These are phyloP conservation scores for Argyra leucocephala DNA, from an alignment of 2,888 invertebrate genomes.

Conservation along the genomic window DNA sequence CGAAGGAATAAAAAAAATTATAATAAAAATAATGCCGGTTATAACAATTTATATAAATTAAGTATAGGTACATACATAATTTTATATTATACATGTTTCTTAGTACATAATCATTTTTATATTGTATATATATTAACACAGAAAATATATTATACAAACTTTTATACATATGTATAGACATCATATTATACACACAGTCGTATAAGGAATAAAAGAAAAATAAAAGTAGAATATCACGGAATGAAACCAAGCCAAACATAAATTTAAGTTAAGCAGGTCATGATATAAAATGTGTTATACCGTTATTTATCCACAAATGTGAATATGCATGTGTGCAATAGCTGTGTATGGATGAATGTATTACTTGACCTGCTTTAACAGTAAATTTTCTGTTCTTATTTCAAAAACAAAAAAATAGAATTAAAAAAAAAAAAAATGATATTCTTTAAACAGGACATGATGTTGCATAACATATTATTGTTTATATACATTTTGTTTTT, in stretches of 20 bases:
- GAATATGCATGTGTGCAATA: neutral
- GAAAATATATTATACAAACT: too few relatives aligned
- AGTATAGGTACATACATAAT: too few relatives aligned
- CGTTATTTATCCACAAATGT: neutral
- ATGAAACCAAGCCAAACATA: neutral
- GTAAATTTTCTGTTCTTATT: neutral
- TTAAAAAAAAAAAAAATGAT: too few relatives aligned
- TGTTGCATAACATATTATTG: neutral
- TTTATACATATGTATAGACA: too few relatives aligned
- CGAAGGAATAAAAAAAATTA: too few relatives aligned
- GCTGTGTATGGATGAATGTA: neutral
- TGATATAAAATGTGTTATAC: neutral
- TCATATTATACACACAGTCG: too few relatives aligned
- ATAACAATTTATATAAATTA: too few relatives aligned
- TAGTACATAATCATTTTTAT: too few relatives aligned
- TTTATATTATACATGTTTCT: too few relatives aligned
- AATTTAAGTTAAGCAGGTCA: slow-evolving; percentile 6
- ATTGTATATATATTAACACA: too few relatives aligned
- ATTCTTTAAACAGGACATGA: neutral
- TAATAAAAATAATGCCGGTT: too few relatives aligned
- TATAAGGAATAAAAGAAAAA: neutral
- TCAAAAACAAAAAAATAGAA: neutral
- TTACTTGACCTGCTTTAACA: neutral
- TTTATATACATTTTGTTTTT: neutral
- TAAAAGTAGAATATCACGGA: neutral